phyloP scores from a whole-genome alignment of 1,140 invertebrate genomes.

The silkworm (Bombyx mori) region DNA sequence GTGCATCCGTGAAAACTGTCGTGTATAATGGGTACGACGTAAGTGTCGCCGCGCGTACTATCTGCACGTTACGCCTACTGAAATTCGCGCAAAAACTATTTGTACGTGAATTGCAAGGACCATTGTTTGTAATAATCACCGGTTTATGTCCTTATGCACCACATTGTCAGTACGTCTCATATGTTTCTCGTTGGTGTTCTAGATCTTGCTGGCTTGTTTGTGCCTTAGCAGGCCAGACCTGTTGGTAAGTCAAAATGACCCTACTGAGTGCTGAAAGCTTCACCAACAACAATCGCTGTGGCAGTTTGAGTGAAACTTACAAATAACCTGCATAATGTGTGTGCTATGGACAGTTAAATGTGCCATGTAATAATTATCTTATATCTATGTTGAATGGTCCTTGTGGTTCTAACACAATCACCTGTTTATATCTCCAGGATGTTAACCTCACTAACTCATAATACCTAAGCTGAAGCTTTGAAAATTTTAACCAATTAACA shows the following conservation, averaged over 20 bases:
- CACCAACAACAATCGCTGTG: slow-evolving; percentile 56
- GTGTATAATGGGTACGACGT: slow-evolving; percentile 39
- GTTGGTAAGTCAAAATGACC: slow-evolving; percentile 74
- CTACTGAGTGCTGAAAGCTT: slow-evolving; percentile 54
- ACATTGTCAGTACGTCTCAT: slow-evolving; percentile 56
- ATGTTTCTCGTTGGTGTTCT: slow-evolving; percentile 71
- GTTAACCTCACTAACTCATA: slow-evolving; percentile 29
- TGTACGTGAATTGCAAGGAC: slow-evolving; percentile 66
- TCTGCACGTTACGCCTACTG: slow-evolving; percentile 30
- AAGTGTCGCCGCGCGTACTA: slow-evolving; percentile 36
- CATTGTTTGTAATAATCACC: slow-evolving; percentile 50
- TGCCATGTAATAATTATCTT: slow-evolving; percentile 43
- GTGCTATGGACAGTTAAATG: slow-evolving; percentile 52
- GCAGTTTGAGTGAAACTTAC: slow-evolving; percentile 55
- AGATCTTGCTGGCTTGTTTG: slow-evolving; percentile 80
- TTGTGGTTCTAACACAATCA: slow-evolving; percentile 65
- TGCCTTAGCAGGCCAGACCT: slow-evolving; percentile 79
- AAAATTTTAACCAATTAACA: no score
- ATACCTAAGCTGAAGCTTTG: no score
- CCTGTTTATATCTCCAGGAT: slow-evolving; percentile 17
- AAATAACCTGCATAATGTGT: slow-evolving; percentile 65
- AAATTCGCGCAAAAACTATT: slow-evolving; percentile 66
- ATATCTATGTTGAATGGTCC: slow-evolving; percentile 66
- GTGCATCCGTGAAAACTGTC: slow-evolving; percentile 32
- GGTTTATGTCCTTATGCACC: slow-evolving; percentile 47